phyloP scores from a whole-genome alignment of 2,797 vertebrate species.

The Catamblyrhynchus diadema region DNA sequence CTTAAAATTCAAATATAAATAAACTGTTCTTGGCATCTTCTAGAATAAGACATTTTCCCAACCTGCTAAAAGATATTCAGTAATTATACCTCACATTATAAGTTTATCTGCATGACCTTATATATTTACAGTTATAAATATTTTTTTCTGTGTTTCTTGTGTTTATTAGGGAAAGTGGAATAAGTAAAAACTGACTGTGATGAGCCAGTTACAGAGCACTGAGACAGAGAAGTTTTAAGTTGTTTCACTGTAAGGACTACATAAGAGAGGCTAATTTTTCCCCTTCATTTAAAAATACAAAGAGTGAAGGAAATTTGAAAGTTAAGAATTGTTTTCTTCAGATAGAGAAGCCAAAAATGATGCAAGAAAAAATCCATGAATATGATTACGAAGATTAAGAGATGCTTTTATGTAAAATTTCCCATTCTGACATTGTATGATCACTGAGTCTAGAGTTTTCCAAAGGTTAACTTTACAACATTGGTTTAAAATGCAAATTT shows the following conservation, averaged over 20 bases:
- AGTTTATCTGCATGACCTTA: neutral
- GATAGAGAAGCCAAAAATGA: neutral
- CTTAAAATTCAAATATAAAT: neutral
- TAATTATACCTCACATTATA: neutral
- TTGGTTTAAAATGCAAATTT: neutral
- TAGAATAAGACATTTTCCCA: neutral
- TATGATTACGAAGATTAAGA: neutral
- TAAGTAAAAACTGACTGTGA: neutral
- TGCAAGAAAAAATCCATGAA: fast-evolving
- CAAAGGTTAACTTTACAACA: neutral
- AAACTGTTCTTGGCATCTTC: neutral
- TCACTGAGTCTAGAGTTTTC: neutral
- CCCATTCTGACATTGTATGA: neutral
- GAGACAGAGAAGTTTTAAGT: neutral
- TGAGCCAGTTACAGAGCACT: neutral
- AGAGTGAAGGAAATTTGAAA: neutral
- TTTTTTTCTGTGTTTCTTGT: fast-evolving
- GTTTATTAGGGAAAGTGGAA: neutral
- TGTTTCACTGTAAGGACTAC: neutral
- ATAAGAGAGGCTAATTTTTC: neutral
- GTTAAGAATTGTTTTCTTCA: neutral
- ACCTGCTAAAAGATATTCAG: neutral
- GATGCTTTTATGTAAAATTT: neutral
- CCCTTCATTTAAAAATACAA: neutral
- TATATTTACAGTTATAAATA: neutral